A percentile compares a stretch with the other conserved stretches of the same genome.
phyloP scores from a whole-genome alignment of 2,797 vertebrate genomes.

The Intellagama lesueurii region DNA sequence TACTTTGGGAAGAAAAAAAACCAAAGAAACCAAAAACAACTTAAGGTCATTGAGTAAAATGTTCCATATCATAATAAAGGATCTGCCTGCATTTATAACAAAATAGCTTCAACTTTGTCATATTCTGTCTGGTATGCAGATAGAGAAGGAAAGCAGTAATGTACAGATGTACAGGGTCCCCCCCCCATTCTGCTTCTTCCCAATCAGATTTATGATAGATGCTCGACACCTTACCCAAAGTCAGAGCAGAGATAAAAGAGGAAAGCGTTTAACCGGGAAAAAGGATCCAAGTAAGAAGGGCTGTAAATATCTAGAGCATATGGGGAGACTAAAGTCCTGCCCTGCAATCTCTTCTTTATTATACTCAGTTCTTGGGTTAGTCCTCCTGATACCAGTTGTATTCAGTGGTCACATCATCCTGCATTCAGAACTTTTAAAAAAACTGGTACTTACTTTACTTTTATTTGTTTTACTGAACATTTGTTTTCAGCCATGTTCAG shows the following conservation, averaged over 20 bases:
- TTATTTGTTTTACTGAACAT: neutral
- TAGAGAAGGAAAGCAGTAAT: neutral
- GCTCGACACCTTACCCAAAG: neutral
- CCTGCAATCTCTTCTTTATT: neutral
- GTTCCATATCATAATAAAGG: neutral
- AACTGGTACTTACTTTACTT: neutral
- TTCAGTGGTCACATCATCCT: neutral
- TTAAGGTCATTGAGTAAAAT: neutral
- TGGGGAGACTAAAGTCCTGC: neutral
- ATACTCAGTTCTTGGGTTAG: neutral
- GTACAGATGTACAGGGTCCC: too few relatives aligned
- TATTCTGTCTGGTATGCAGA: neutral
- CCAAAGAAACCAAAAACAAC: neutral
- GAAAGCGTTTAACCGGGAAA: neutral
- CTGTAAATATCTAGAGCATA: neutral
- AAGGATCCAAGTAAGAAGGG: neutral
- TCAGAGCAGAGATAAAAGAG: neutral
- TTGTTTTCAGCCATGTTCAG: neutral
- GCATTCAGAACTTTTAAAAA: too few relatives aligned
- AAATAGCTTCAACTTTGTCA: neutral
- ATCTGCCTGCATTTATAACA: neutral
- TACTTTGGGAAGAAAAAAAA: neutral
- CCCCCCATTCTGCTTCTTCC: neutral
- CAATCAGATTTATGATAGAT: neutral
- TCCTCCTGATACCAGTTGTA: neutral